A percentile compares a stretch with the other conserved stretches of the same genome.
These are phyloP conservation scores for Lepeophtheirus salmonis DNA, from an alignment of 1,140 invertebrate genomes.

Conservation along the genomic window DNA sequence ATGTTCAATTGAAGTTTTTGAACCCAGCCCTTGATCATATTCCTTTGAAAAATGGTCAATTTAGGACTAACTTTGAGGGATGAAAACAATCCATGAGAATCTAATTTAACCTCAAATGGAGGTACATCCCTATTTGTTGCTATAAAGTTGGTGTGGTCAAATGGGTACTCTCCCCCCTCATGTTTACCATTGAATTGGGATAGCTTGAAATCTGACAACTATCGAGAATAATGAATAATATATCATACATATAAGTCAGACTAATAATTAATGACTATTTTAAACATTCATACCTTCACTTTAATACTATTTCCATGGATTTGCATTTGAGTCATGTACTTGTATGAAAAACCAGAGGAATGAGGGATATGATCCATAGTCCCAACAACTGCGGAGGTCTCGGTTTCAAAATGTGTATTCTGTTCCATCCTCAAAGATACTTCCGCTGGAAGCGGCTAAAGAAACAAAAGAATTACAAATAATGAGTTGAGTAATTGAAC, in stretches of 20 bases:
- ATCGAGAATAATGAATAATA: not conserved
- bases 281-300: not conserved
- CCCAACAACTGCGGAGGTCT: not conserved
- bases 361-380: not conserved
- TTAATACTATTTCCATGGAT: not conserved
- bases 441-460: not conserved
- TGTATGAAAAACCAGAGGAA: not conserved
- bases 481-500: no score
- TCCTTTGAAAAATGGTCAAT: not conserved
- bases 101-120: not conserved
- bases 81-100: not conserved
- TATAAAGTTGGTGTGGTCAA: not conserved
- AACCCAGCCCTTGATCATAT: not conserved
- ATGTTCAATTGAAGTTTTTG: not conserved
- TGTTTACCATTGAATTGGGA: not conserved
- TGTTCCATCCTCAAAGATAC: not conserved
- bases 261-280: not conserved
- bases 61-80: not conserved
- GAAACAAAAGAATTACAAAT: not conserved
- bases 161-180: not conserved
- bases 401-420: not conserved
- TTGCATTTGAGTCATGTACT: not conserved
- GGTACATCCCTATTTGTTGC: not conserved
- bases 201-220: not conserved
- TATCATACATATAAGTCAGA: not conserved